Evolutionary conservation across 2,888 invertebrate species (phyloP).

Genomic region (Sycophila texana): DNA sequence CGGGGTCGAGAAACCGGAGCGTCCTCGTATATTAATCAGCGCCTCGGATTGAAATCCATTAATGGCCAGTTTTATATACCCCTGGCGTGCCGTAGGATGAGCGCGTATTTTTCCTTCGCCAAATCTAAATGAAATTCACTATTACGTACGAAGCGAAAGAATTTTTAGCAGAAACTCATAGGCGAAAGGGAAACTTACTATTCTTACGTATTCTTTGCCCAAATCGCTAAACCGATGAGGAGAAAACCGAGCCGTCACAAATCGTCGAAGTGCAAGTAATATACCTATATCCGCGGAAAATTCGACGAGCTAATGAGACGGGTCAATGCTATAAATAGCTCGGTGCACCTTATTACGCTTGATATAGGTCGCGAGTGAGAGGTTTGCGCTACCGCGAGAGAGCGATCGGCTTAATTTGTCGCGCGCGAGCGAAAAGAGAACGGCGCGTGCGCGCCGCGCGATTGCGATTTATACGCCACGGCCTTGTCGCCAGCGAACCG

Average conservation of each 20-base stretch:
- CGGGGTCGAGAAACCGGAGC: slow-evolving; percentile 43
- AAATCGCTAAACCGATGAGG: no score
- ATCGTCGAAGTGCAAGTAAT: no score
- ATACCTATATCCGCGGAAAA: background rate
- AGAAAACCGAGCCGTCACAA: no score
- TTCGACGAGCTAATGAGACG: slow-evolving; percentile 50
- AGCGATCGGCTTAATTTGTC: slow-evolving; percentile 64
- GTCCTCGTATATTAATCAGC: slow-evolving; percentile 38
- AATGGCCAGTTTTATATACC: background rate
- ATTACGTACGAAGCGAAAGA: background rate
- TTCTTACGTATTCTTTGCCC: no score
- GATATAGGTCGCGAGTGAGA: slow-evolving; percentile 67
- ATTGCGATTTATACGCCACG: slow-evolving; percentile 45
- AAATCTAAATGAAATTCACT: background rate
- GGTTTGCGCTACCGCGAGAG: slow-evolving; percentile 52
- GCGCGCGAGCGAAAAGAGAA: slow-evolving; percentile 54
- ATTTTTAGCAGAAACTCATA: no score
- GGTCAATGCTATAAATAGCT: slow-evolving; percentile 58
- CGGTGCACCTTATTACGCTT: slow-evolving; percentile 51
- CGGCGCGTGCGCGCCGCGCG: slow-evolving; percentile 52
- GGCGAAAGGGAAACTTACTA: no score
- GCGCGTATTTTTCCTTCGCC: background rate
- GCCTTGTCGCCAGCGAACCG: slow-evolving; percentile 41
- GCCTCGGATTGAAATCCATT: slow-evolving; percentile 32
- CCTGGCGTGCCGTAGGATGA: background rate